phyloP scores from a whole-genome alignment of 1,140 invertebrate species.

The Chrysoperla carnea region DNA sequence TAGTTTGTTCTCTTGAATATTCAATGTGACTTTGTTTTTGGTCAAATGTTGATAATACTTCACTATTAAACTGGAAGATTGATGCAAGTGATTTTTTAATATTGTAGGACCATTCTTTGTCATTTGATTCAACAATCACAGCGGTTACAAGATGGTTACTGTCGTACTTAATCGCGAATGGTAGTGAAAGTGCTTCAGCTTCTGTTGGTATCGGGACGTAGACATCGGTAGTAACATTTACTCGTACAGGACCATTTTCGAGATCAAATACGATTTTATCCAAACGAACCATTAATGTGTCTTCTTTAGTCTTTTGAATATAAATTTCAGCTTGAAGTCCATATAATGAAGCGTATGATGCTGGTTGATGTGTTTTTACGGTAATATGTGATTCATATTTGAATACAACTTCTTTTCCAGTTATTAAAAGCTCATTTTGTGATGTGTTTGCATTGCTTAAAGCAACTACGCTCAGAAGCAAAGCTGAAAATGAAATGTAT shows the following conservation, averaged over 20 bases:
- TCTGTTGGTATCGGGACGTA: slow-evolving; percentile 8
- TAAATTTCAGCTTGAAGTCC: too few relatives aligned
- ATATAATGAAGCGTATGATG: too few relatives aligned
- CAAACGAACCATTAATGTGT: too few relatives aligned
- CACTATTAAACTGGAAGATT: slow-evolving; percentile 13
- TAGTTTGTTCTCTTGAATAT: slow-evolving; percentile 9
- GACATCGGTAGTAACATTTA: background rate
- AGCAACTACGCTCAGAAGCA: too few relatives aligned
- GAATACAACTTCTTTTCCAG: slow-evolving; percentile 20
- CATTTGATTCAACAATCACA: slow-evolving; percentile 6
- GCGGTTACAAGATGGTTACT: slow-evolving; percentile 11
- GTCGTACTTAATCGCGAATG: slow-evolving; percentile 18
- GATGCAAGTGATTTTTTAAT: too few relatives aligned
- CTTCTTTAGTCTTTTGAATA: too few relatives aligned
- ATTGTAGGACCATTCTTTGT: slow-evolving; percentile 17
- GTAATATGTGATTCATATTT: too few relatives aligned
- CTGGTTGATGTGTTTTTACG: too few relatives aligned
- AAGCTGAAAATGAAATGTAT: too few relatives aligned
- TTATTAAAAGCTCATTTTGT: slow-evolving; percentile 13
- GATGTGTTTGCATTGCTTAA: too few relatives aligned
- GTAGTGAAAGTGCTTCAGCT: slow-evolving; percentile 12
- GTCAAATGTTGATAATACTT: too few relatives aligned
- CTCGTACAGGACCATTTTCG: slow-evolving; percentile 16
- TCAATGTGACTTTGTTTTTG: too few relatives aligned
- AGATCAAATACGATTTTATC: slow-evolving; percentile 17